Evolutionary conservation across 2,888 invertebrate species (phyloP).

Genomic region (Pseudococcus longispinus): DNA sequence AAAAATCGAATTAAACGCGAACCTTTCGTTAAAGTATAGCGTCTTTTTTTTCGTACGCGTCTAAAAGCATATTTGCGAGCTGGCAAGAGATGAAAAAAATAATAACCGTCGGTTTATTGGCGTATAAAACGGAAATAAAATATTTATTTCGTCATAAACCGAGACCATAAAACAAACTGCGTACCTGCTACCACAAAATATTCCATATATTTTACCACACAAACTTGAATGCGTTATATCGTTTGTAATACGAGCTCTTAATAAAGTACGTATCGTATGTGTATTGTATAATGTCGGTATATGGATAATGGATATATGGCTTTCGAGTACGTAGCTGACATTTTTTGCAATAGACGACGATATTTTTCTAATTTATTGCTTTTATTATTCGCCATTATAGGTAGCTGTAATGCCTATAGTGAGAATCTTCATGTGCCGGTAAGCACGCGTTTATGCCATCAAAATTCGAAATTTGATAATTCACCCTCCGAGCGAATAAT

Average conservation of each 20-base stretch:
- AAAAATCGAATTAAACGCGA: neutral
- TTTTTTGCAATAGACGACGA: neutral
- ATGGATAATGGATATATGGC: neutral
- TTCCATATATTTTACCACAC: neutral
- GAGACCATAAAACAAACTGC: conserved; percentile 13
- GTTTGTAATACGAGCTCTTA: conserved; percentile 29
- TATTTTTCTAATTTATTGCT: neutral
- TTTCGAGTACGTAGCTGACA: neutral
- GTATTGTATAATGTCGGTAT: neutral
- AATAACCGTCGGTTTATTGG: conserved; percentile 16
- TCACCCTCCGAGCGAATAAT: too few species aligned
- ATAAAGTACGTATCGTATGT: neutral
- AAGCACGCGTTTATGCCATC: too few species aligned
- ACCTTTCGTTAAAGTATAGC: neutral
- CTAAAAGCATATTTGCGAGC: neutral
- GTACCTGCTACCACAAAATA: conserved; percentile 32
- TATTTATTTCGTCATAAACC: conserved; percentile 35
- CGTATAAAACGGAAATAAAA: conserved; percentile 32
- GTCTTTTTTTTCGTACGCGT: neutral
- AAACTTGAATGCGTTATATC: conserved; percentile 31
- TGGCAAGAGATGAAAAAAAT: neutral
- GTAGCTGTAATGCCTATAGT: neutral
- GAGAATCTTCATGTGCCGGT: too few species aligned
- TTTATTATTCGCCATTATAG: neutral
- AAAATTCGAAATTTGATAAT: too few species aligned